These are phyloP conservation scores for Pantherophis alleghaniensis DNA, from an alignment of 2,797 vertebrate species.

Conservation along the genomic window DNA sequence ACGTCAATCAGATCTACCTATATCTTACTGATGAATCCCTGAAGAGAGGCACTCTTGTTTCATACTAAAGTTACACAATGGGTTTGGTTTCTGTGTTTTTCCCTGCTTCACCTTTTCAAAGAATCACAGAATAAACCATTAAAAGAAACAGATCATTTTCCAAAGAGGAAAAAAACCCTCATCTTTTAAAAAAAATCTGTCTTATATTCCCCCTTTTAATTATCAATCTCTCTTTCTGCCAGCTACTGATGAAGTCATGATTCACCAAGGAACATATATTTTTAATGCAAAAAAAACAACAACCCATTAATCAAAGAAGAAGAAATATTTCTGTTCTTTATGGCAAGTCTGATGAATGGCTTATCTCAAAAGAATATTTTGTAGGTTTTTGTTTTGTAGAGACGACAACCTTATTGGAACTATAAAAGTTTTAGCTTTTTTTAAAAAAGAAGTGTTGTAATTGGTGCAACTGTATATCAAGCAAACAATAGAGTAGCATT, in stretches of 20 bases:
- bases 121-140: conserved; percentile 23
- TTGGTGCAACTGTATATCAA: conserved; percentile 37
- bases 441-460: conserved; percentile 17
- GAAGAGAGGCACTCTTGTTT: conserved; percentile 66
- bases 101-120: conserved; percentile 38
- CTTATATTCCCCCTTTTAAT: conserved; percentile 36
- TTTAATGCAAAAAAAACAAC: conserved; percentile 45
- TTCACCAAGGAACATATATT: conserved; percentile 43
- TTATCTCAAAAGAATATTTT: conserved; percentile 39
- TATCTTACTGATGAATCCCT: conserved; percentile 46
- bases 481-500: conserved; percentile 53
- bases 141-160: conserved; percentile 47
- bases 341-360: conserved; percentile 31
- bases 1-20: conserved; percentile 45
- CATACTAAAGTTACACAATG: conserved; percentile 60
- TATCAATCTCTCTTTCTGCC: conserved; percentile 34
- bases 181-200: conserved; percentile 5
- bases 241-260: conserved; percentile 16
- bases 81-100: conserved; percentile 43
- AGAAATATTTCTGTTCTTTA: conserved; percentile 10
- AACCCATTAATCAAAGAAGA: conserved; percentile 21
- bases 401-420: conserved; percentile 27
- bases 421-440: conserved; percentile 29
- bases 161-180: conserved; percentile 23
- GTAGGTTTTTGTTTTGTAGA: conserved; percentile 18